phyloP scores from a whole-genome alignment of 2,888 invertebrate genomes.

The Mesoligia furuncula region DNA sequence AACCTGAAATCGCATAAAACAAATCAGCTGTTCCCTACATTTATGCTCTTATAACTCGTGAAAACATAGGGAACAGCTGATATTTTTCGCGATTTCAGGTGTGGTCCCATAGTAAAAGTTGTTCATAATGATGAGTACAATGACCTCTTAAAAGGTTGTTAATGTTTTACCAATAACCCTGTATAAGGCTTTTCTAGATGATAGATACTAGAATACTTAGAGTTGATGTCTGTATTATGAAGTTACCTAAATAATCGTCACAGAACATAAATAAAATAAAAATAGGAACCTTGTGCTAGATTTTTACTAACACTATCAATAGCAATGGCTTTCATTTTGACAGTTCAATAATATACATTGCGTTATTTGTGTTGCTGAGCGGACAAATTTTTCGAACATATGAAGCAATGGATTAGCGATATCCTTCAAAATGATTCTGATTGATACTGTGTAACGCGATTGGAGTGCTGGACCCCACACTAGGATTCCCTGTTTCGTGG shows the following conservation, averaged over 20 bases:
- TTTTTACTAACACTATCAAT: too few relatives aligned
- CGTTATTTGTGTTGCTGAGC: neutral
- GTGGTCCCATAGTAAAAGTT: too few relatives aligned
- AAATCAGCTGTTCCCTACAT: too few relatives aligned
- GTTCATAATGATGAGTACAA: too few relatives aligned
- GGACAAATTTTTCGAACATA: neutral
- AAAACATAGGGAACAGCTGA: too few relatives aligned
- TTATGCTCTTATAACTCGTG: too few relatives aligned
- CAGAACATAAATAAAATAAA: neutral
- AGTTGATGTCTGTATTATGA: neutral
- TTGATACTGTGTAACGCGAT: neutral
- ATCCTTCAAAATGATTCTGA: neutral
- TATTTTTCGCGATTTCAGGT: too few relatives aligned
- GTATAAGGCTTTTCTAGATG: neutral
- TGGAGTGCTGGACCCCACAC: neutral
- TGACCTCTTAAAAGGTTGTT: too few relatives aligned
- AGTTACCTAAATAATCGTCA: neutral
- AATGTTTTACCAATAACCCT: too few relatives aligned
- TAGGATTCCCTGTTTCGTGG: neutral
- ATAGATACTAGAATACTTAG: neutral
- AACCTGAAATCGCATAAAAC: too few relatives aligned
- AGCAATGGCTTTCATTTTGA: too few relatives aligned
- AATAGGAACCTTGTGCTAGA: too few relatives aligned
- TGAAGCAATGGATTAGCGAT: neutral
- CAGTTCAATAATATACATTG: neutral